These are phyloP conservation scores for Ditula angustiorana DNA, from an alignment of 2,888 invertebrate species.

Conservation along the genomic window DNA sequence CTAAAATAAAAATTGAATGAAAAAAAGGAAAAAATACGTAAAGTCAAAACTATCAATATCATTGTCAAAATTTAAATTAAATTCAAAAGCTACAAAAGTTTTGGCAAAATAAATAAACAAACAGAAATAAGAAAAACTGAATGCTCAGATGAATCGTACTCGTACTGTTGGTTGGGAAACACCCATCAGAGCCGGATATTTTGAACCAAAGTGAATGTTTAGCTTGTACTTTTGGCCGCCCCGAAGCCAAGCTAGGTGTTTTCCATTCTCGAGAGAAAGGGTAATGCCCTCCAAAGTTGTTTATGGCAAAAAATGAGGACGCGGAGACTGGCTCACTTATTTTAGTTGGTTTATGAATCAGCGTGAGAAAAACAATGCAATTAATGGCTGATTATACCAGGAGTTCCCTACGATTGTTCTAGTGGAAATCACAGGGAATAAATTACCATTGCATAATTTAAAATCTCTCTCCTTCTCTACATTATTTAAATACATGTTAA, in stretches of 20 bases:
- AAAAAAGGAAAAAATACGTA: too few species aligned
- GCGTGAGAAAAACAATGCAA: constrained; percentile 78
- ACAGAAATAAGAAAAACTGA: background rate
- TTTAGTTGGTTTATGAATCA: constrained; percentile 81
- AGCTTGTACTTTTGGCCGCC: constrained; percentile 50
- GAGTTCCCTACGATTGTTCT: constrained; percentile 8
- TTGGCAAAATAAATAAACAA: too few species aligned
- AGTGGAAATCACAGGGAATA: background rate
- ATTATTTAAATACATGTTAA: background rate
- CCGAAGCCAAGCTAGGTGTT: constrained; percentile 73
- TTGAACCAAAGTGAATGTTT: constrained; percentile 27
- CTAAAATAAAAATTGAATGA: too few species aligned
- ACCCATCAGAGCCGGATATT: background rate
- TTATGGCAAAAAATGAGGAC: constrained; percentile 84
- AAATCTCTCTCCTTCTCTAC: background rate
- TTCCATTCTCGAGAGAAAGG: constrained; percentile 72
- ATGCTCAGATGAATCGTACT: background rate
- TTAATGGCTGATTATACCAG: constrained; percentile 43
- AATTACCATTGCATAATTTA: background rate
- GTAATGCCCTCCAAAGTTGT: constrained; percentile 83
- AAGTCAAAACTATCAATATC: too few species aligned
- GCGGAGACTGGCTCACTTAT: constrained; percentile 78
- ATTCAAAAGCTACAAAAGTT: too few species aligned
- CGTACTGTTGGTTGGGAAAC: too few species aligned
- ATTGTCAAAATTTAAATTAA: too few species aligned